Percentiles rank a stretch among this genome's conserved stretches.
These are phyloP conservation scores for Camponotus fellah DNA, from an alignment of 2,888 invertebrate species.

Conservation along the genomic window DNA sequence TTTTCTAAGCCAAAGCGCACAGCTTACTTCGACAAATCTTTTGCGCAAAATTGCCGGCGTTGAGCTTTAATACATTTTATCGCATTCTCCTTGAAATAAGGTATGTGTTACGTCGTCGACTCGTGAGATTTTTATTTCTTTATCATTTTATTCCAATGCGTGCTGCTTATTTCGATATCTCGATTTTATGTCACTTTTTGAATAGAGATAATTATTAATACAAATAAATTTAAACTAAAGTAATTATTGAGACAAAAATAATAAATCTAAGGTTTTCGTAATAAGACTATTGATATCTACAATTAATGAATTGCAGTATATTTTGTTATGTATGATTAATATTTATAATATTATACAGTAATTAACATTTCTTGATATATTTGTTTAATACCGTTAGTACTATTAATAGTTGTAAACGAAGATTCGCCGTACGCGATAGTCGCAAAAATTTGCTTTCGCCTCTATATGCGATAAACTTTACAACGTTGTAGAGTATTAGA, in stretches of 20 bases:
- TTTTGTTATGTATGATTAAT: not conserved
- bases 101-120: conserved; percentile 18
- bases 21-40: conserved; percentile 63
- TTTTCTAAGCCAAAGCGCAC: conserved; percentile 66
- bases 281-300: not conserved
- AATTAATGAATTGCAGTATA: not conserved
- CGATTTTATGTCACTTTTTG: not conserved
- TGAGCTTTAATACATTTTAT: conserved; percentile 51
- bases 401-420: not conserved
- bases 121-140: conserved; percentile 26
- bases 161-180: not conserved
- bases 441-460: conserved; percentile 56
- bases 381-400: not conserved
- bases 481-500: conserved; percentile 37
- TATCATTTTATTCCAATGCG: not conserved
- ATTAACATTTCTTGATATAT: not conserved
- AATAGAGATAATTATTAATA: not conserved
- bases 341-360: not conserved
- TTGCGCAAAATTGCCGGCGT: conserved; percentile 54
- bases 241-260: not conserved
- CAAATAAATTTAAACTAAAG: not conserved
- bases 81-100: conserved; percentile 19
- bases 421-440: conserved; percentile 20
- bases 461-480: conserved; percentile 58
- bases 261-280: not conserved